Base-by-base conservation (phyloP, 2,797 vertebrate species). In the Microctenopoma steveboyesi region DNA sequence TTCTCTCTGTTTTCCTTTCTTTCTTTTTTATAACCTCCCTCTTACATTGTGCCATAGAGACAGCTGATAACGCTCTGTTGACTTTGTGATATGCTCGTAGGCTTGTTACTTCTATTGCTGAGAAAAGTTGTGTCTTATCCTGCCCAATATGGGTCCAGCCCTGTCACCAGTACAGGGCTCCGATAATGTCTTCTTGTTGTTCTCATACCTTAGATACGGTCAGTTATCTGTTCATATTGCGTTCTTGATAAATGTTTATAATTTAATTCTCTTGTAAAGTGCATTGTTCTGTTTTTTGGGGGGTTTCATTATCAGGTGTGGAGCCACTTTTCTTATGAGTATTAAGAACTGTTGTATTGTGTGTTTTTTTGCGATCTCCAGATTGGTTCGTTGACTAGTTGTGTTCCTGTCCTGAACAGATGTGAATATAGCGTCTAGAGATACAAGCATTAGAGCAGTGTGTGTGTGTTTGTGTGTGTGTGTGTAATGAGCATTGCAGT, bases 1-100 rank as follows among this genome's bases (percentile, higher is more conserved):
- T 48, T 27, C 52, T 39, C 27, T 50, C 67, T 52, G 52, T 93
- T 93, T 92, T 91, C 89, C 90, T 93, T 90, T 92, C 90, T 92
- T n/a, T 54, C 39, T 60, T 61, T 45, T 33, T 51, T 14, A 35
- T 58, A 51, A 68, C 57, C 61, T 66, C 74, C 39, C 30, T 47
- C 52, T 72, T 57, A 78, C 81, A 84, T 45, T 72, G 74, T 74
- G 83, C 40, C 61, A 74, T 60, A 51, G 58, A 74, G 43, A 48
- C 33, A 9, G 61, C 67, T 71, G 84, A 88, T 83, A 83, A 72
- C 52, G 64, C 59, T 69, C 43, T 86, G 83, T 82, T 82, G 75
- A 85, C 77, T 84, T 69, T 69, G 63, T 47, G 83, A 87, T 82
- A 47, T 66, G 27, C 72, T 33, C 37, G 58, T 81, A 49, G 71